Percentiles rank a stretch among this genome's conserved stretches.
Evolutionary conservation across 1,140 invertebrate genomes (phyloP).

Genomic region (Drosophila willistoni): DNA sequence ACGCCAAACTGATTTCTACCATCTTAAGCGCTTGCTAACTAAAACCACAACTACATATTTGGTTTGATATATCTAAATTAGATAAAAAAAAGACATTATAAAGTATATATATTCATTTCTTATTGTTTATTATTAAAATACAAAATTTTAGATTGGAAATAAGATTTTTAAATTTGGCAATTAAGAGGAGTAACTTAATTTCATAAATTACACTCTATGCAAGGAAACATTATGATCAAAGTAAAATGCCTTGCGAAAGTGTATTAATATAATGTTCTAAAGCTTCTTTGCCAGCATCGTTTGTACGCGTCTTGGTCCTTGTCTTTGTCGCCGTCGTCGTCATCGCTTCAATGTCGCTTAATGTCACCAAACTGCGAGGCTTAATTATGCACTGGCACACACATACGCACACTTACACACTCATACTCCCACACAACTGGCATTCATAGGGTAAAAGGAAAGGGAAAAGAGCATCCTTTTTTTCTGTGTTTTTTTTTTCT

Average conservation of each 20-base stretch:
- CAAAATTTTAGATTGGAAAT: no score
- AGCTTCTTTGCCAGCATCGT: slow-evolving; percentile 58
- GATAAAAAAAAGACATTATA: no score
- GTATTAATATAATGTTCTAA: slow-evolving; percentile 31
- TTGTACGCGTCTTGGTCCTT: slow-evolving; percentile 16
- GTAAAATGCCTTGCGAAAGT: neutral
- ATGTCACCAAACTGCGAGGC: slow-evolving; percentile 61
- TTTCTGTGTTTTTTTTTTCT: slow-evolving; percentile 26
- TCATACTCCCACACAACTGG: slow-evolving; percentile 3
- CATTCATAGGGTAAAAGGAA: neutral
- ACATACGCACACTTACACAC: slow-evolving; percentile 21
- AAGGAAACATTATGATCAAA: no score
- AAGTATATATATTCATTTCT: no score
- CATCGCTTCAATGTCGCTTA: slow-evolving; percentile 67
- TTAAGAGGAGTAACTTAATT: no score
- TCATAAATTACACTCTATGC: no score
- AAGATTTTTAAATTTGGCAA: no score
- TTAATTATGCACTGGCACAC: slow-evolving; percentile 67
- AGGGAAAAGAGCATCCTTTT: slow-evolving; percentile 10
- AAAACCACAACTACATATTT: no score
- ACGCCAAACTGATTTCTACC: no score
- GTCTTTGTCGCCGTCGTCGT: neutral
- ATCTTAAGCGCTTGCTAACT: no score
- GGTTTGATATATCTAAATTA: no score
- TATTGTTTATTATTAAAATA: no score